These are phyloP conservation scores for Sericinus montela DNA, from an alignment of 2,888 invertebrate genomes.

Conservation along the genomic window DNA sequence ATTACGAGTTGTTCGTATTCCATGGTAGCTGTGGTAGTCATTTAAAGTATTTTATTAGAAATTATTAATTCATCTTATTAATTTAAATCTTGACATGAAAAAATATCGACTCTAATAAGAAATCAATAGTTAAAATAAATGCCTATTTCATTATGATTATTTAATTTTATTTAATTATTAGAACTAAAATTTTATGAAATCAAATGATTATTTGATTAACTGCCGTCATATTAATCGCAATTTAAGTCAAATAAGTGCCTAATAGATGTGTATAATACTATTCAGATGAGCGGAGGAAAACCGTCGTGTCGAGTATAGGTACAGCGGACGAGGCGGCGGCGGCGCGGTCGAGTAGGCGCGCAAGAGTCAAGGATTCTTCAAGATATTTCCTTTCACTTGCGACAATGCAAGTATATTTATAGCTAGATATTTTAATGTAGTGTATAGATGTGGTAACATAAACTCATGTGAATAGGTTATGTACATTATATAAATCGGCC, in stretches of 20 bases:
- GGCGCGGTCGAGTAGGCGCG: constrained; percentile 53
- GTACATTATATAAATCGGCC: constrained; percentile 16
- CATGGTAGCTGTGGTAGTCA: neutral
- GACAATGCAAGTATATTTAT: constrained; percentile 58
- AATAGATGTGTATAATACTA: constrained; percentile 1
- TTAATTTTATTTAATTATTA: no score
- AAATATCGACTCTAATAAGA: no score
- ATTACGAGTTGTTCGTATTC: constrained; percentile 7
- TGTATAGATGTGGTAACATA: constrained; percentile 26
- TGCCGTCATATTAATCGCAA: no score
- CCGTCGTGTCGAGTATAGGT: constrained; percentile 26
- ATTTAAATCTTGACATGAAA: constrained; percentile 1
- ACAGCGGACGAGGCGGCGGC: constrained; percentile 31
- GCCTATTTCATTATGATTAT: no score
- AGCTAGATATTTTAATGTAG: constrained; percentile 26
- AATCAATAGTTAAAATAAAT: no score
- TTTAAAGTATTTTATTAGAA: neutral
- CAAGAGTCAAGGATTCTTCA: constrained; percentile 74
- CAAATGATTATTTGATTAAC: no score
- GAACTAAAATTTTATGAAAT: no score
- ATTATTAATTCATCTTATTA: neutral
- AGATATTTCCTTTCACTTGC: constrained; percentile 78
- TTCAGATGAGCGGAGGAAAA: constrained; percentile 26
- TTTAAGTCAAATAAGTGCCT: no score
- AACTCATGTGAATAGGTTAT: constrained; percentile 20